Evolutionary conservation across 2,797 vertebrate species (phyloP), one percentile per base, ranked within the genome.

Genomic region (Cyprinella venusta): DNA sequence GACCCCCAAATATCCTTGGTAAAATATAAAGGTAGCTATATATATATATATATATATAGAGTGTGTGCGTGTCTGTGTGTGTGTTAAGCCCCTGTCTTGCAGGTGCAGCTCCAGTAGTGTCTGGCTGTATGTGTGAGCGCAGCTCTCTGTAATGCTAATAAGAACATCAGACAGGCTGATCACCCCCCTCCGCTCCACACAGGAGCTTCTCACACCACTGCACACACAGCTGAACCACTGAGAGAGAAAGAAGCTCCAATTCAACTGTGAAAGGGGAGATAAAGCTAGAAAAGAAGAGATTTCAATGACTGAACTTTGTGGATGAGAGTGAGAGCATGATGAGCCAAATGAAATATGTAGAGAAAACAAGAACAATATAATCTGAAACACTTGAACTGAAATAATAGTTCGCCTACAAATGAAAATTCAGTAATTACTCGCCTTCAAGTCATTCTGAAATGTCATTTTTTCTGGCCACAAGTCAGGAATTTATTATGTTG

Each of bases 121-220:
- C 63, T 78, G 75, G 70, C 45, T 76, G 77, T 82, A n/a, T 79
- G 50, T 38, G 81, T 75, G 56, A 52, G 59, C 8, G 45, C 67
- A 63, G 76, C 78, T 76, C 79, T 71, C 64, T 76, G 80, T 76
- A 19, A 84, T 74, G 75, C 74, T 82, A 88, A 83, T 86, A 79
- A 80, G 84, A 81, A 72, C 85, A 88, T 90, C 89, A 76, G 80
- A 78, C 84, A 79, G 81, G 50, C 61, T 80, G 81, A 80, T 84
- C 45, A 79, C 61, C 71, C 75, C 67, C 48, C 45, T 36, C 59
- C n/a, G 59, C 70, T 76, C 64, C 75, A 86, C 48, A 67, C 63
- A 77, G 64, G 36, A 65, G 71, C 24, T 54, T 42, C 70, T 48
- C 76, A 65, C 63, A 71, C 63, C 65, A 75, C 65, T 63, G 52